phyloP scores from a whole-genome alignment of 2,113 vertebrate genomes.

The Pachyramphus minor region DNA sequence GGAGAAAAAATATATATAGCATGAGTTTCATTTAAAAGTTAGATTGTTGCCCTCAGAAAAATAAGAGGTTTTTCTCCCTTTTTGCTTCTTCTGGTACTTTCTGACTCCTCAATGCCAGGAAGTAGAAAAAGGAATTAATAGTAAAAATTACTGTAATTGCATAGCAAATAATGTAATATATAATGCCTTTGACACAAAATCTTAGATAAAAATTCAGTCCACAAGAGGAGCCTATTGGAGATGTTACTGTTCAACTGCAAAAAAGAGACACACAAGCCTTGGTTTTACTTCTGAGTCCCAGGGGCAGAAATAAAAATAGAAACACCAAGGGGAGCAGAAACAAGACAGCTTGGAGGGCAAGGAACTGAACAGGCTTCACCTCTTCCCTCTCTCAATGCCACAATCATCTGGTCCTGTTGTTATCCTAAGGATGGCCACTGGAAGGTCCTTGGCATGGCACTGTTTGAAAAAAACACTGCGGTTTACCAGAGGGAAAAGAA shows the following conservation, averaged over 20 bases:
- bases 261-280: background rate
- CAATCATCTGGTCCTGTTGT: background rate
- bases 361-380: background rate
- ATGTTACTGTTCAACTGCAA: background rate
- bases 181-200: background rate
- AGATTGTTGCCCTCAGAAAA: background rate
- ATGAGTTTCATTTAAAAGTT: background rate
- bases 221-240: background rate
- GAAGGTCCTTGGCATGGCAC: background rate
- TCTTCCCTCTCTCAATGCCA: background rate
- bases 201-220: background rate
- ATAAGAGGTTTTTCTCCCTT: background rate
- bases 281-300: background rate
- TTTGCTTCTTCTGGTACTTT: background rate
- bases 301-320: slow-evolving; percentile 8
- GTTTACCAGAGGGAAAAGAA: background rate
- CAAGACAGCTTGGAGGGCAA: background rate
- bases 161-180: background rate
- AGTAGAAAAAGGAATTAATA: background rate
- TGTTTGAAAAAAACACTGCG: background rate
- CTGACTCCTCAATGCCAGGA: background rate
- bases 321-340: background rate
- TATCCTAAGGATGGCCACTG: background rate
- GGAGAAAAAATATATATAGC: background rate
- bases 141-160: background rate